A percentile compares a stretch with the other conserved stretches of the same genome.
Conservation (phyloP, 1,140 invertebrate genomes). For the Mya arenaria region DNA sequence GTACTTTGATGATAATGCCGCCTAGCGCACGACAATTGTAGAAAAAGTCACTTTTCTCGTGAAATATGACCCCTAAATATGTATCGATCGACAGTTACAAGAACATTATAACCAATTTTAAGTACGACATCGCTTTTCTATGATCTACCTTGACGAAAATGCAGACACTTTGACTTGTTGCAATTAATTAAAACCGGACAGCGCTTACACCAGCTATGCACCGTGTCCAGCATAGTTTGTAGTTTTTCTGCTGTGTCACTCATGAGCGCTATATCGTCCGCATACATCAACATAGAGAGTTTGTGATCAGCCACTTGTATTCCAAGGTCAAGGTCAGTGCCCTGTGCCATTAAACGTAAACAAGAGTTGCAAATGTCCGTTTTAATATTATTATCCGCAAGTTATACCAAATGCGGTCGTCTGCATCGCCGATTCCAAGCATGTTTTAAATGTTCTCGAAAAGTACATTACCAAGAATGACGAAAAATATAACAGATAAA, state of each 20-base stretch:
- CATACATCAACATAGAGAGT: neutral
- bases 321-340: conserved; percentile 16
- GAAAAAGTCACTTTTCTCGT: conserved; percentile 10
- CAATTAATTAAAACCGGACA: conserved; percentile 3
- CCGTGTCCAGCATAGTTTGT: neutral
- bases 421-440: too few species aligned
- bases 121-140: neutral
- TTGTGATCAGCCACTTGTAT: neutral
- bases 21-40: conserved; percentile 33
- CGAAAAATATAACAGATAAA: too few species aligned
- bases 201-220: conserved; percentile 1
- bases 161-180: conserved; percentile 18
- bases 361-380: too few species aligned
- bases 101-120: neutral
- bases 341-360: neutral
- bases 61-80: conserved; percentile 49
- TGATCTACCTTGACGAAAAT: neutral
- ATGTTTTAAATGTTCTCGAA: too few species aligned
- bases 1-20: conserved; percentile 37
- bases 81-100: neutral
- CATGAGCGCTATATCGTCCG: conserved; percentile 24
- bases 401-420: too few species aligned
- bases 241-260: neutral
- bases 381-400: too few species aligned
- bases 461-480: too few species aligned